phyloP scores from a whole-genome alignment of 2,888 invertebrate species.

The Tipula vernalis region DNA sequence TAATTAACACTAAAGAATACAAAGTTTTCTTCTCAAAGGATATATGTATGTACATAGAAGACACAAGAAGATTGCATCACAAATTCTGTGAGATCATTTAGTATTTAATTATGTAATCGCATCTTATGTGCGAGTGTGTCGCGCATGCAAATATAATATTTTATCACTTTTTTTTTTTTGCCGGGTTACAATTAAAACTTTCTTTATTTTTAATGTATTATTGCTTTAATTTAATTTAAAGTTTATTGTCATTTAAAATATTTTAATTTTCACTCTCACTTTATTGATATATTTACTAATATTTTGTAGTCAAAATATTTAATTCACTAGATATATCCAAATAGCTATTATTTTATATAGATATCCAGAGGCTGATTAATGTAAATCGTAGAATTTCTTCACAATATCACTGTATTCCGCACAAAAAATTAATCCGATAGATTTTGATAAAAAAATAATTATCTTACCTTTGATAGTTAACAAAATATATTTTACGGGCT shows the following conservation, averaged over 20 bases:
- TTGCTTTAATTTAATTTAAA: not conserved
- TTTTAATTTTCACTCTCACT: not conserved
- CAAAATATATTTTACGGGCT: not conserved
- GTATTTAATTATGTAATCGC: not conserved
- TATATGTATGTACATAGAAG: too few relatives aligned
- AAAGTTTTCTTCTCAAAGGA: not conserved
- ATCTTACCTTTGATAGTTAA: slow-evolving; percentile 7
- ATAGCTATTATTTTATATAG: not conserved
- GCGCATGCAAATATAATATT: not conserved
- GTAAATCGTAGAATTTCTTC: not conserved
- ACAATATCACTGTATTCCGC: not conserved
- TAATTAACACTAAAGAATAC: not conserved
- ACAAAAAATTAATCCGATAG: not conserved
- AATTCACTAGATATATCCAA: not conserved
- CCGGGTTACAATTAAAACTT: not conserved
- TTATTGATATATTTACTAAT: not conserved
- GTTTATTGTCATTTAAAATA: not conserved
- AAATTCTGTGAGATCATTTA: not conserved
- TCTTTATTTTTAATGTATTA: not conserved
- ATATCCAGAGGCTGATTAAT: not conserved
- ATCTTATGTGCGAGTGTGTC: not conserved
- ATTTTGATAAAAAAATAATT: not conserved
- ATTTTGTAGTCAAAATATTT: not conserved
- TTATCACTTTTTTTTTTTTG: not conserved
- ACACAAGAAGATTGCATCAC: not conserved